Evolutionary conservation across 2,113 vertebrate genomes (phyloP).

Genomic region (Toxostoma redivivum): DNA sequence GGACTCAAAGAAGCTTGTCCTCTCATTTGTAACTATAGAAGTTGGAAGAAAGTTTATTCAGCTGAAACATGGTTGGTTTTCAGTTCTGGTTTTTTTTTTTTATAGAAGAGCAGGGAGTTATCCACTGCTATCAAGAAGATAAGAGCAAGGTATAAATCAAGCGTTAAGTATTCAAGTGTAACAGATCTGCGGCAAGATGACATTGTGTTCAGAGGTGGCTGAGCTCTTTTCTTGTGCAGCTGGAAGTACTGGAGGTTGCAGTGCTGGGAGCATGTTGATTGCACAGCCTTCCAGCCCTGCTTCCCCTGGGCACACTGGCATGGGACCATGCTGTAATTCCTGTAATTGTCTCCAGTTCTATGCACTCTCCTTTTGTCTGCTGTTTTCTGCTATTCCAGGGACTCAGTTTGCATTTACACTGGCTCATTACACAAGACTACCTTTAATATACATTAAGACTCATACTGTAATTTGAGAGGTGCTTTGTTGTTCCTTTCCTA

Average conservation of each 20-base stretch:
- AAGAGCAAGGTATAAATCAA: background rate
- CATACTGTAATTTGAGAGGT: background rate
- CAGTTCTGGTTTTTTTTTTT: background rate
- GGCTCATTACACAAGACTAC: background rate
- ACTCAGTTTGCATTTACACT: background rate
- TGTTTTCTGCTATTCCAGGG: background rate
- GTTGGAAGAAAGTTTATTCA: background rate
- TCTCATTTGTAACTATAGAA: background rate
- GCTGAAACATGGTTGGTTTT: background rate
- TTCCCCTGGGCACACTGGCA: background rate
- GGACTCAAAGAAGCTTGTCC: background rate
- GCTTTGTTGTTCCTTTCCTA: background rate
- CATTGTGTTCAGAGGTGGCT: background rate
- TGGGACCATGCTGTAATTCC: background rate
- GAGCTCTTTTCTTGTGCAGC: background rate
- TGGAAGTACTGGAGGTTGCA: background rate
- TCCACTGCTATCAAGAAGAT: background rate
- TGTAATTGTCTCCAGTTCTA: background rate
- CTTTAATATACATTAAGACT: background rate
- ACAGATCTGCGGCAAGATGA: background rate
- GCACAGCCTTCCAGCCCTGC: background rate
- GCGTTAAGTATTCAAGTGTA: background rate
- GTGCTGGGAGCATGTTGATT: background rate
- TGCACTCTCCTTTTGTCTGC: background rate
- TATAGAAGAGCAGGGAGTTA: background rate